Conservation (phyloP, 2,888 invertebrate species). For the Ischnura elegans region DNA sequence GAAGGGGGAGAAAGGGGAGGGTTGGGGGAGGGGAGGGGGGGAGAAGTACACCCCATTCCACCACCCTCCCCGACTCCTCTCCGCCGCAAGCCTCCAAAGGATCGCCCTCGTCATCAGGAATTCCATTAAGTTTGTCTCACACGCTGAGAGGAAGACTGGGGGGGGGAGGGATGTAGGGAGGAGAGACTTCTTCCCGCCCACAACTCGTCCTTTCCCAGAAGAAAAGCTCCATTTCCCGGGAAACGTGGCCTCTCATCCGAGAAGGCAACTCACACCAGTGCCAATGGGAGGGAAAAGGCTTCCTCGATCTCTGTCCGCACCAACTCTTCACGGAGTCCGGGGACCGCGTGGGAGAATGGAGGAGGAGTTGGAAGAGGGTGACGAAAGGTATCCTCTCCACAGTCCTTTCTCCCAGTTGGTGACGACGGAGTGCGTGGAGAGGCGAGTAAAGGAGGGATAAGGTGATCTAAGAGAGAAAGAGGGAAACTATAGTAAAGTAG, state of each 20-base stretch:
- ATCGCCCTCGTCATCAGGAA: conserved; percentile 60
- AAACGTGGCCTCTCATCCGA: conserved; percentile 58
- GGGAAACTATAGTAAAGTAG: too few relatives aligned
- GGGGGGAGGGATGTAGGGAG: background rate
- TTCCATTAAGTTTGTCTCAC: conserved; percentile 58
- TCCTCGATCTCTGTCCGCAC: too few relatives aligned
- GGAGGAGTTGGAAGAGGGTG: background rate
- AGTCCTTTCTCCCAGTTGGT: background rate
- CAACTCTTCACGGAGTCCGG: background rate
- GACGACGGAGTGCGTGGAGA: too few relatives aligned
- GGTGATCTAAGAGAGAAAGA: background rate
- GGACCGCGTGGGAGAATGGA: background rate
- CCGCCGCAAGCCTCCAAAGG: background rate
- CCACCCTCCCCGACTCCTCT: background rate
- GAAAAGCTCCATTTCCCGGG: conserved; percentile 64
- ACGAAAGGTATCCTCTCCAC: background rate
- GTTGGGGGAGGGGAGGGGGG: background rate
- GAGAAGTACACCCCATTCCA: background rate
- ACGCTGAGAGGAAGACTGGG: conserved; percentile 12
- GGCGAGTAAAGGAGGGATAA: background rate
- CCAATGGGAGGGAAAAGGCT: too few relatives aligned
- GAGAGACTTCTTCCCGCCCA: background rate
- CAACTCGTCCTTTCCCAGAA: conserved; percentile 34
- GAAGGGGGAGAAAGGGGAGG: background rate
- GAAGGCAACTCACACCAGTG: conserved; percentile 17